Base-by-base conservation (phyloP, 1,140 invertebrate species). In the Aphidius gifuensis region DNA sequence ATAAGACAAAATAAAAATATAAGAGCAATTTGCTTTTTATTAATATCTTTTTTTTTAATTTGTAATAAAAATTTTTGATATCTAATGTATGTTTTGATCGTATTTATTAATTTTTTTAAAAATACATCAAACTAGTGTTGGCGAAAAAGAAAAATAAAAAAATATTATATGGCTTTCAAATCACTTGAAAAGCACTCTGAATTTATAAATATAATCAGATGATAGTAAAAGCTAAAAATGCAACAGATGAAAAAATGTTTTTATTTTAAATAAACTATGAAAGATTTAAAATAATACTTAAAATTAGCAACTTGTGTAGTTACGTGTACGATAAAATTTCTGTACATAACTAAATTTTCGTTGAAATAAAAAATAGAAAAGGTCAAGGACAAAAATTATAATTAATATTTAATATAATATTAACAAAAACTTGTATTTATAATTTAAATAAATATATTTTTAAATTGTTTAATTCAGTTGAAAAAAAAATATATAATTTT, bases 181-280 rank as follows among this genome's bases (percentile, higher is more conserved):
- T 40, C 53, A 55, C 53, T 55, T 21, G 53, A 55, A 55, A 55
- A 72, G 70, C 61, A 69, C 71, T 74, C 74, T 65, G 69, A 74
- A 64, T 62, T 61, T 74, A 72, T 73, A 77, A 74, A 76, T 68
- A 74, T 69, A 67, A 62, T 60, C 54, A 64, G 56, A 53, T 60
- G 47, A 42, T 42, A 40, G 53, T 55, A 38, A 70, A 65, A 71
- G 69, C 61, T 48, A 66, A 66, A 67, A 66, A 67, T 64, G 57
- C 59, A 62, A 53, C 60, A 65, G 63, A 62, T 48, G 45, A 60
- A 61, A 57, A 32, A 45, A 8, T 8, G 4, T 43, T 43, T 38
- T 38, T 40, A 58, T 62, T 62, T 58, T 51, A 58, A 50, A 66
- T 51, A 50, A 56, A 40, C 56, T 61, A 61, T 61, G 64, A 53